These are phyloP conservation scores for Phrynocephalus guinanensis DNA, from an alignment of 2,797 vertebrate species.

Conservation along the genomic window DNA sequence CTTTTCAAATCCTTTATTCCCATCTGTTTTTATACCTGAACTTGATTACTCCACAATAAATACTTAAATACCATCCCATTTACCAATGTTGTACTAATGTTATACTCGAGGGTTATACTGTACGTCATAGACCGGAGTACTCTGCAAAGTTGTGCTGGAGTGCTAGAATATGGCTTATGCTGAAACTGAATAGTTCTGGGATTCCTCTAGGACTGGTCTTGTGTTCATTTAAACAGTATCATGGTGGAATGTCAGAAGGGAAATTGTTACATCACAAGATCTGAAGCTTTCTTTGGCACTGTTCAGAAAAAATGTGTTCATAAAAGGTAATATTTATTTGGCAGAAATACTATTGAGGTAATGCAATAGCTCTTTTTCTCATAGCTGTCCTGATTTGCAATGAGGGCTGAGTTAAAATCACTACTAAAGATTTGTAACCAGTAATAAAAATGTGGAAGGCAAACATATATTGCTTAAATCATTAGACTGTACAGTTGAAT, in stretches of 20 bases:
- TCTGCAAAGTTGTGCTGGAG: not conserved
- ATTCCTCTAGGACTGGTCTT: not conserved
- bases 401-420: not conserved
- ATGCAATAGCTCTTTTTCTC: not conserved
- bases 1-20: not conserved
- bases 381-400: not conserved
- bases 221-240: not conserved
- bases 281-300: not conserved
- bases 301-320: not conserved
- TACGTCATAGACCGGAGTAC: not conserved
- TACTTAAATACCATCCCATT: not conserved
- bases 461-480: not conserved
- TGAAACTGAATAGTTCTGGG: not conserved
- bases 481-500: not conserved
- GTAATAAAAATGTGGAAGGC: not conserved
- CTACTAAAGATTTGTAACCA: not conserved
- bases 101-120: not conserved
- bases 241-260: not conserved
- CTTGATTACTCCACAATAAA: not conserved
- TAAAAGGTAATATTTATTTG: not conserved
- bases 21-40: not conserved
- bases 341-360: not conserved
- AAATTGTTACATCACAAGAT: constrained; percentile 1
- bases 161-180: not conserved
- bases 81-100: not conserved